A percentile compares a stretch with the other conserved stretches of the same genome.
Evolutionary conservation across 1,140 invertebrate genomes (phyloP).

Genomic region (Ephestia elutella): DNA sequence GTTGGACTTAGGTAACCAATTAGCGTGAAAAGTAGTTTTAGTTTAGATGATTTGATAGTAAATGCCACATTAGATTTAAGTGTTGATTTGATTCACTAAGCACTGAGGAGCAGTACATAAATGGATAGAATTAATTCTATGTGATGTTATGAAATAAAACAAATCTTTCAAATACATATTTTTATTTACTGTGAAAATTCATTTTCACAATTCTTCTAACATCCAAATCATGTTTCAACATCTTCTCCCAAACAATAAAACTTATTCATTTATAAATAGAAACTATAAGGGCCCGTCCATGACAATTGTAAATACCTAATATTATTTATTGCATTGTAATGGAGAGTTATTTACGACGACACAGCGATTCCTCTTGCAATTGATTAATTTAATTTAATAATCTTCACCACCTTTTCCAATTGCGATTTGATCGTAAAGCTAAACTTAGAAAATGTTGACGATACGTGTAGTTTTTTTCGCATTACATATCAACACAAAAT

Average conservation of each 20-base stretch:
- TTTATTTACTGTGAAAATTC: slow-evolving; percentile 60
- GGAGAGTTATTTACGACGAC: background rate
- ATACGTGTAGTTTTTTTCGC: too few species aligned
- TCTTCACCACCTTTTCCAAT: too few species aligned
- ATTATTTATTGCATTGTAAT: slow-evolving; percentile 5
- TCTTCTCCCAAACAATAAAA: slow-evolving; percentile 23
- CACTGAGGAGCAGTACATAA: slow-evolving; percentile 19
- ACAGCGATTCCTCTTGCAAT: too few species aligned
- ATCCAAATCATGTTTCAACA: slow-evolving; percentile 43
- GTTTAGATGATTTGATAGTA: background rate
- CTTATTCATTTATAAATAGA: slow-evolving; percentile 18
- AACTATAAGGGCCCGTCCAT: slow-evolving; percentile 11
- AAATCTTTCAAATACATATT: slow-evolving; percentile 34
- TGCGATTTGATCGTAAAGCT: too few species aligned
- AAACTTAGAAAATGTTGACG: too few species aligned
- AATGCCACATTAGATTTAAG: slow-evolving; percentile 1
- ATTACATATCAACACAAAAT: too few species aligned
- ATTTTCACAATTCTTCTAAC: slow-evolving; percentile 52
- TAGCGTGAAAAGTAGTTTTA: background rate
- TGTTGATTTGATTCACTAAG: slow-evolving; percentile 4
- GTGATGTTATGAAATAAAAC: slow-evolving; percentile 34
- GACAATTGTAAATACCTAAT: background rate
- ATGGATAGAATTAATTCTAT: background rate
- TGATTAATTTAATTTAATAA: too few species aligned
- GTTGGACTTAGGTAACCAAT: too few species aligned